Percentiles rank a stretch among this genome's conserved stretches.
phyloP scores from a whole-genome alignment of 2,797 vertebrate species.

The Rhinophrynus dorsalis region DNA sequence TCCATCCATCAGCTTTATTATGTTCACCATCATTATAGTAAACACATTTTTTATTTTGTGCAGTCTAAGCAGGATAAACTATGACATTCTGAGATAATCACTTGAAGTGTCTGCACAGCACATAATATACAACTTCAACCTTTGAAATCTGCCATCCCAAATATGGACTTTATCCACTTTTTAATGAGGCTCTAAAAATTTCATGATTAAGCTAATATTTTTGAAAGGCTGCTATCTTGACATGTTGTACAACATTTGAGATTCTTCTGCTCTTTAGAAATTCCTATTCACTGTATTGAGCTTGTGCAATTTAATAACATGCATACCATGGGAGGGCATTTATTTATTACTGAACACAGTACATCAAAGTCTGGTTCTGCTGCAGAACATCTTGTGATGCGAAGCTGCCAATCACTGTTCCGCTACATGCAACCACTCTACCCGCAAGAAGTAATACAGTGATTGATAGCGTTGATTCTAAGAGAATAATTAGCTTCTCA shows the following conservation, averaged over 20 bases:
- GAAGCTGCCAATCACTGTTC: too few relatives aligned
- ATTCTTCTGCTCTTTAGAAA: constrained; percentile 74
- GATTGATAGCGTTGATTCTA: too few relatives aligned
- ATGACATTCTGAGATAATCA: constrained; percentile 35
- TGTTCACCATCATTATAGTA: constrained; percentile 21
- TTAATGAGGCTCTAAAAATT: constrained; percentile 78
- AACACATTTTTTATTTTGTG: neutral
- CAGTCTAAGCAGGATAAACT: constrained; percentile 39
- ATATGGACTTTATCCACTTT: constrained; percentile 73
- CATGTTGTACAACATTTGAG: constrained; percentile 76
- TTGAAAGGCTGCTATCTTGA: constrained; percentile 71
- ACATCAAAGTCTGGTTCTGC: too few relatives aligned
- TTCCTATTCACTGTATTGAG: too few relatives aligned
- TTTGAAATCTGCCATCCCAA: constrained; percentile 70
- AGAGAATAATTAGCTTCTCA: too few relatives aligned
- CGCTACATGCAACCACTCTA: too few relatives aligned
- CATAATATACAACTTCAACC: constrained; percentile 75
- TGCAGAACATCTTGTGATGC: too few relatives aligned
- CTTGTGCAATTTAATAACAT: too few relatives aligned
- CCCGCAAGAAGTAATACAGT: too few relatives aligned
- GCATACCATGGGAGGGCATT: too few relatives aligned
- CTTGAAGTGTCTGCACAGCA: constrained; percentile 52
- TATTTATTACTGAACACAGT: too few relatives aligned
- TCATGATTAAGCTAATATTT: constrained; percentile 73
- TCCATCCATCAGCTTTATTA: constrained; percentile 24